phyloP scores from a whole-genome alignment of 2,888 invertebrate species.

The Trachelus stipa region DNA sequence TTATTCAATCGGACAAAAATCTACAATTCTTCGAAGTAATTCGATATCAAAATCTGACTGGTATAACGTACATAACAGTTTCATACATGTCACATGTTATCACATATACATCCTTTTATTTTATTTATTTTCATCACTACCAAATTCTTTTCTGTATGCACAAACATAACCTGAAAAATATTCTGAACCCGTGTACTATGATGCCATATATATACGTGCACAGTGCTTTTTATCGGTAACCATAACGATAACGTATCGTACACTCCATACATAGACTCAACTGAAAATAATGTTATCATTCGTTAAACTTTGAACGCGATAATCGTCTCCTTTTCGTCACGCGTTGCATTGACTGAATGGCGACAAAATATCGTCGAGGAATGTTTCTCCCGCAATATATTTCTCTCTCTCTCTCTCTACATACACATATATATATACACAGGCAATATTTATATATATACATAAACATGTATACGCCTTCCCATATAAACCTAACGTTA shows the following conservation, averaged over 20 bases:
- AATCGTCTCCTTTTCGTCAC: slow-evolving; percentile 3
- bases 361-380: background rate
- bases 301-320: slow-evolving; percentile 19
- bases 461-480: background rate
- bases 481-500: background rate
- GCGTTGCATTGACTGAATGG: background rate
- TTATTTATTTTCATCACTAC: background rate
- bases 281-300: slow-evolving; percentile 28
- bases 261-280: background rate
- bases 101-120: no score
- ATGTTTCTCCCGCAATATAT: no score
- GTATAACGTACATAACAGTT: background rate
- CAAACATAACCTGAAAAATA: background rate
- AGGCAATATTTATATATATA: no score
- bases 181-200: background rate
- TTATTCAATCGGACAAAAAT: background rate
- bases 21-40: background rate
- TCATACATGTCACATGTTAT: no score
- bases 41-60: background rate
- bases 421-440: no score
- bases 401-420: no score
- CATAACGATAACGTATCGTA: background rate
- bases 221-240: background rate
- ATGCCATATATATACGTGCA: background rate
- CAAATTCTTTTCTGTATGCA: background rate